Percentiles rank a stretch among this genome's conserved stretches.
phyloP scores from a whole-genome alignment of 2,888 invertebrate genomes.

The Cryptus armator region DNA sequence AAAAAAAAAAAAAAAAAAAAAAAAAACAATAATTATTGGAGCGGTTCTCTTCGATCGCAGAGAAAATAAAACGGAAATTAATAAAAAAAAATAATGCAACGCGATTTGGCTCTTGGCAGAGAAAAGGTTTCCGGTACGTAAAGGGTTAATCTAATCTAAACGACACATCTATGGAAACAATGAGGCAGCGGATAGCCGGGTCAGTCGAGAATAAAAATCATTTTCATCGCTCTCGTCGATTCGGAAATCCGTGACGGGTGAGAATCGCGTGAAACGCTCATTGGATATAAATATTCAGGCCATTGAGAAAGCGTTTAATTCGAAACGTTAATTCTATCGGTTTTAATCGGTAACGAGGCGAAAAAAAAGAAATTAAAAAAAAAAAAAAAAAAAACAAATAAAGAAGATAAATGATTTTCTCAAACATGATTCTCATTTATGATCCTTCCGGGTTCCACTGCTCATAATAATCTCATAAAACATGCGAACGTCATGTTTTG shows the following conservation, averaged over 20 bases:
- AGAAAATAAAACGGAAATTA: background rate
- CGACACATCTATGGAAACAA: background rate
- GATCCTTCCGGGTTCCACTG: slow-evolving; percentile 42
- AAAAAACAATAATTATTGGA: background rate
- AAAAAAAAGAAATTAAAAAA: slow-evolving; percentile 17
- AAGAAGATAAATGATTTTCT: background rate
- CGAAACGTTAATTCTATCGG: slow-evolving; percentile 22
- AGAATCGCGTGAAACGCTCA: slow-evolving; percentile 35
- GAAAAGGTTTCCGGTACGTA: background rate
- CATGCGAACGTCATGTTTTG: slow-evolving; percentile 23
- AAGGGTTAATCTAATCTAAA: background rate
- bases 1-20: too few species aligned
- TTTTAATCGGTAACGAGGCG: background rate
- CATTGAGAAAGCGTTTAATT: slow-evolving; percentile 44
- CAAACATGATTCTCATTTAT: slow-evolving; percentile 38
- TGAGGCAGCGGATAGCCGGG: background rate
- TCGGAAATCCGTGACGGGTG: background rate
- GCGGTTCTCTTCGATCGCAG: too few species aligned
- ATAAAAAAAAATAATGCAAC: background rate
- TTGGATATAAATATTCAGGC: slow-evolving; percentile 52
- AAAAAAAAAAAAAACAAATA: background rate
- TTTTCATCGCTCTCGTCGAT: slow-evolving; percentile 7
- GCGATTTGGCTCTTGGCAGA: background rate
- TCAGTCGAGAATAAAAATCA: slow-evolving; percentile 8
- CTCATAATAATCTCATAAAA: slow-evolving; percentile 31